These are phyloP conservation scores for Frankliniella intonsa DNA, from an alignment of 2,888 invertebrate genomes.

Conservation along the genomic window DNA sequence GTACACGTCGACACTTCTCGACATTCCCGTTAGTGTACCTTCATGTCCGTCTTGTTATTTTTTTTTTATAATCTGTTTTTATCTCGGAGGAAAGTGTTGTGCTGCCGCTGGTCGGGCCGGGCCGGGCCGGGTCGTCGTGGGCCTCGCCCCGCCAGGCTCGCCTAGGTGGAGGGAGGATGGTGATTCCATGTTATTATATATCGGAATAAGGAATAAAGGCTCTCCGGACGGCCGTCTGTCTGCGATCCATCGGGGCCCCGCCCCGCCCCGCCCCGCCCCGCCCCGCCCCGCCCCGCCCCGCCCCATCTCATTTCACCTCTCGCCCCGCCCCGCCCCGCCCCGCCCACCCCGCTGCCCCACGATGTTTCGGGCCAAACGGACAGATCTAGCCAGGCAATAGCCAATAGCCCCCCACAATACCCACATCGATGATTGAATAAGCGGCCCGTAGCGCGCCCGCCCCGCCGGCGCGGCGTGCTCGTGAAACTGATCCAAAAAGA, in stretches of 20 bases:
- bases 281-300: slow-evolving; percentile 29
- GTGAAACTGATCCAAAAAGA: no score
- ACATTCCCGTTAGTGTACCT: neutral
- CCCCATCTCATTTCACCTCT: slow-evolving; percentile 13
- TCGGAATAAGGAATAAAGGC: neutral
- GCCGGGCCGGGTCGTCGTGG: neutral
- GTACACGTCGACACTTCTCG: no score
- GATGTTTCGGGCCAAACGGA: neutral
- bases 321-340: slow-evolving; percentile 15
- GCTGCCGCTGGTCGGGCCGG: neutral
- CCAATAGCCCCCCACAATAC: neutral
- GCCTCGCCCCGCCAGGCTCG: neutral
- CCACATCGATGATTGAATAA: slow-evolving; percentile 32
- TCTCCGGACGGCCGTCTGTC: neutral
- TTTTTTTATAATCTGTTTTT: neutral
- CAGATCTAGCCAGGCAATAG: slow-evolving; percentile 28
- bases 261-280: neutral
- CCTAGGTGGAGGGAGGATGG: neutral
- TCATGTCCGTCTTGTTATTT: neutral
- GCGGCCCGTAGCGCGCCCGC: neutral
- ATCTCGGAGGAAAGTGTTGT: neutral
- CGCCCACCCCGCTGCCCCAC: slow-evolving; percentile 26
- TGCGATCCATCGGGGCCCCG: slow-evolving; percentile 29
- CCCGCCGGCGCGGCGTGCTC: no score
- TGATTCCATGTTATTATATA: slow-evolving; percentile 21